Conservation (phyloP, 2,113 vertebrate genomes). For the Dunckerocampus dactyliophorus region DNA sequence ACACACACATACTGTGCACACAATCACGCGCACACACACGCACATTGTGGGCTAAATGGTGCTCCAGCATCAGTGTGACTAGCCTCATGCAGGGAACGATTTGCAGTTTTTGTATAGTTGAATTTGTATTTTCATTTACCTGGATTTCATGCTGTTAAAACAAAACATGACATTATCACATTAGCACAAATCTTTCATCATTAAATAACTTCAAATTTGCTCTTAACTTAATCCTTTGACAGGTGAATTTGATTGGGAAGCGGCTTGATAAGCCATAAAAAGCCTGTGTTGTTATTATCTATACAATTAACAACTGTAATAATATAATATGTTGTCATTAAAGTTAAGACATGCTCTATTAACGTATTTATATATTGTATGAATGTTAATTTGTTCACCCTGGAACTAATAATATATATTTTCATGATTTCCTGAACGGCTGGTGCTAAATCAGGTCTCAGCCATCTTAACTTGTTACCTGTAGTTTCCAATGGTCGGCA, state of each 20-base stretch:
- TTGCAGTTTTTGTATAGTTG: background rate
- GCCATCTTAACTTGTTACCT: constrained; percentile 72
- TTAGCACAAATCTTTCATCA: constrained; percentile 36
- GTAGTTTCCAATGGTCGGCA: constrained; percentile 86
- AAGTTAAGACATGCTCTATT: no score
- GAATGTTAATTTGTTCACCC: no score
- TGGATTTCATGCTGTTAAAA: constrained; percentile 84
- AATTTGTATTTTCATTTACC: constrained; percentile 73
- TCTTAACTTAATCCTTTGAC: background rate
- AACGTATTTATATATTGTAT: no score
- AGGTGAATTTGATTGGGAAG: background rate
- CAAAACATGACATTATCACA: constrained; percentile 50
- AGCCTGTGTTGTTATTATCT: no score
- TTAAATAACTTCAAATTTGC: background rate
- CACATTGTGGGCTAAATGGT: constrained; percentile 14
- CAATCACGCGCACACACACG: background rate
- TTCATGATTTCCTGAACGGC: no score
- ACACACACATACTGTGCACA: constrained; percentile 9
- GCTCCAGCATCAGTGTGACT: constrained; percentile 17
- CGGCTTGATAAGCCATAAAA: background rate
- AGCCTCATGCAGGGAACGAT: constrained; percentile 44
- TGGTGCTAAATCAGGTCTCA: background rate
- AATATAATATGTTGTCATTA: no score
- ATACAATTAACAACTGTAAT: no score
- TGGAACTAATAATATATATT: background rate